Evolutionary conservation across 2,888 invertebrate species (phyloP), one percentile per base, ranked within the genome.

Genomic region (Syritta pipiens): DNA sequence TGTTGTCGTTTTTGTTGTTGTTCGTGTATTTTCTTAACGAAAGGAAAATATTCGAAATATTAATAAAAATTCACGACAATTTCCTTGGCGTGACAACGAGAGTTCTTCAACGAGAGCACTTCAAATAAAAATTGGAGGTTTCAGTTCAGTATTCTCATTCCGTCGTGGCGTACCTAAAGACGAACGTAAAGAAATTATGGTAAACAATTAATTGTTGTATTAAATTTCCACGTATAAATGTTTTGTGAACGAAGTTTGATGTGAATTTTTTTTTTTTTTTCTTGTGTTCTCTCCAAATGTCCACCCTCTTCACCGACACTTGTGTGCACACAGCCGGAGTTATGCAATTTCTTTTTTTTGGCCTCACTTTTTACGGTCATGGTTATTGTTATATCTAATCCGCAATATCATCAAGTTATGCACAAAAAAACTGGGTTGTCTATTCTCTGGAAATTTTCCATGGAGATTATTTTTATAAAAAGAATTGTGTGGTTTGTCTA

Each of bases 101-200:
- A 30, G 9, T 40, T 30, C 32, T 44, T 42, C 48, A n/a, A n/a
- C n/a, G 30, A 51, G 14, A 79, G 20, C 22, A 55, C 17, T 32
- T 72, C 12, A 20, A 55, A 79, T 35, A 84, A 85, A 83, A 81
- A 86, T 86, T 85, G 88, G 87, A 84, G 85, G 86, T 77, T 83
- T 87, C 83, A 87, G 88, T 87, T 84, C 85, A 83, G 83, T 86
- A 84, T 86, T 85, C 82, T 84, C 85, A 83, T 82, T 86, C 84
- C 86, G 85, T 83, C 86, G 87, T 87, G 87, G 88, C 86, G 87
- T 84, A 85, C 84, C 85, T 84, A 83, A 84, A 83, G 84, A 85
- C 84, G 84, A 85, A 82, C 84, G 79, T 75, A 81, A 84, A 83
- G 83, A 84, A 82, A 85, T 84, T 83, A 87, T 87, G 87, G 87